Evolutionary conservation across 2,797 vertebrate genomes (phyloP), one percentile per base, ranked within the genome.

Genomic region (Sebastes hopkinsi): DNA sequence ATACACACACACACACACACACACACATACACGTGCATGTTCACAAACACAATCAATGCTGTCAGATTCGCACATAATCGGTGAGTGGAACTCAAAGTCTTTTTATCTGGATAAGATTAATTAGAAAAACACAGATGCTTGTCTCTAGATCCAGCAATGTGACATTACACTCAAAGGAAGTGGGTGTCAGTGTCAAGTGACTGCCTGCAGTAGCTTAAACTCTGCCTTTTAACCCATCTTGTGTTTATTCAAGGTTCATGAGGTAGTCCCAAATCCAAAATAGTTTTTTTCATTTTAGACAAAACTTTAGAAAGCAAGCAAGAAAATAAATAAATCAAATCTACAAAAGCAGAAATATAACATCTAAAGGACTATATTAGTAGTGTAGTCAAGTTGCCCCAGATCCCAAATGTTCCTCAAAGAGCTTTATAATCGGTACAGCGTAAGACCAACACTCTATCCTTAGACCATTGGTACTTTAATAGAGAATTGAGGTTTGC

Each of bases 141-240:
- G 16, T 34, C 46, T 65, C 32, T 30, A 29, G 52, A 71, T 38
- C 12, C 5, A 25, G 46, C 16, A 50, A 65, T 34, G 22, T 72
- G 67, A 68, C 56, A 81, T 68, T 25, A 81, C 56, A 77, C 52
- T 75, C 60, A 75, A 70, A 68, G 13, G n/a, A 68, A 60, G 64
- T 61, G 36, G 54, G 34, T 38, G 55, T 72, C 67, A 66, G 2
- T 70, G 46, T 71, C 72, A 82, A 23, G 29, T 62, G 54, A 30
- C 32, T 75, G 13, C 60, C 22, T 61, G 38, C 13, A 67, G 38
- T 23, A 66, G 14, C 59, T 59, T 56, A n/a, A 14, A 79, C 30
- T n/a, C 27, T 34, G 38, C 13, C 13, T 79, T 55, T 66, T 20
- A 76, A 74, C 46, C 12, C 4, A 10, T 52, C n/a, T 25, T 12